Evolutionary conservation across 2,797 vertebrate genomes (phyloP).

Genomic region (Brachyalestes nurse): DNA sequence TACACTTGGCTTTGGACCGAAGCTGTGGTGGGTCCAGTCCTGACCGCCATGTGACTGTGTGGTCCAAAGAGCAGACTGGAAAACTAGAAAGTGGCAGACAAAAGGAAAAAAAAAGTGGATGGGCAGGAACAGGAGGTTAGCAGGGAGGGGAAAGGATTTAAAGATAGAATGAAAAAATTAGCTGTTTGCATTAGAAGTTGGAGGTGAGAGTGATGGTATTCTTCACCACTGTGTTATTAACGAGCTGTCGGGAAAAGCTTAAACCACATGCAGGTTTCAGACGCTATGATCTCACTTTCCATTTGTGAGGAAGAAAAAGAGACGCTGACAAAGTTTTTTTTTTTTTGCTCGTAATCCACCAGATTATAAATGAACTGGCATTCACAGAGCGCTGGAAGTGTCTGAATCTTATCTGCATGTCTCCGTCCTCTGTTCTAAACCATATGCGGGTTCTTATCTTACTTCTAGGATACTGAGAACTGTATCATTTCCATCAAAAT

Average conservation of each 20-base stretch:
- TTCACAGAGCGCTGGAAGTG: constrained; percentile 49
- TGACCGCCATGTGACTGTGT: no score
- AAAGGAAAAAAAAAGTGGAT: neutral
- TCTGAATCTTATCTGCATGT: neutral
- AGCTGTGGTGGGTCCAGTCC: neutral
- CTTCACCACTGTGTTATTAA: constrained; percentile 57
- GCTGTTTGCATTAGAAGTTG: constrained; percentile 1
- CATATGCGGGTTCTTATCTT: constrained; percentile 2
- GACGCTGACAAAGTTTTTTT: constrained; percentile 34
- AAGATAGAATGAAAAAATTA: constrained; percentile 17
- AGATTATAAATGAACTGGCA: constrained; percentile 63
- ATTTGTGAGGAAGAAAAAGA: constrained; percentile 36
- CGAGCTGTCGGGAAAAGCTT: constrained; percentile 55
- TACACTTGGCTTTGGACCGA: neutral
- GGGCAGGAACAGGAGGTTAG: neutral
- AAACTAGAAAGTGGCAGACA: constrained; percentile 24
- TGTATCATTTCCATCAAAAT: neutral
- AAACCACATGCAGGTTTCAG: constrained; percentile 53
- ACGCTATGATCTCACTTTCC: constrained; percentile 59
- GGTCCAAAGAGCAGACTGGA: constrained; percentile 30
- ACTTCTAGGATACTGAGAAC: neutral
- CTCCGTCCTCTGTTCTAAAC: constrained; percentile 11
- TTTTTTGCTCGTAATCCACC: constrained; percentile 23
- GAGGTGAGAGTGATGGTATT: constrained; percentile 8
- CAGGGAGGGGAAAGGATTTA: neutral